A percentile compares a stretch with the other conserved stretches of the same genome.
phyloP scores from a whole-genome alignment of 2,797 vertebrate species.

The Erpetoichthys calabaricus region DNA sequence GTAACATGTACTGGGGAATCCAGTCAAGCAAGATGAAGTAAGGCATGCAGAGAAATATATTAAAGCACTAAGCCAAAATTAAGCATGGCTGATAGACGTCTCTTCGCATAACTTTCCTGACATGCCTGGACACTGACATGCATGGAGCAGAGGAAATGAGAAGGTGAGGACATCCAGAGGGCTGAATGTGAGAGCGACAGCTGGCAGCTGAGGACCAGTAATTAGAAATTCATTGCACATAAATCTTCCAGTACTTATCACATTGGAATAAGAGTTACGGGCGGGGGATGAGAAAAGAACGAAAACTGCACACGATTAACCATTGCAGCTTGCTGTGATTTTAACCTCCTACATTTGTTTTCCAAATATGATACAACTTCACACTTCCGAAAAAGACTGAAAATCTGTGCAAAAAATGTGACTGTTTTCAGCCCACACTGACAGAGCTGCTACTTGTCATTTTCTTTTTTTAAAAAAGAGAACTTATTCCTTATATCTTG shows the following conservation, averaged over 20 bases:
- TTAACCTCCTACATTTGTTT: too few relatives aligned
- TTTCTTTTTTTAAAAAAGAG: too few relatives aligned
- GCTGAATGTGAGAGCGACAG: constrained; percentile 42
- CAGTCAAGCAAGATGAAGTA: neutral
- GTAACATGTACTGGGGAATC: neutral
- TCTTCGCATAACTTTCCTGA: constrained; percentile 16
- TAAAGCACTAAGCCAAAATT: neutral
- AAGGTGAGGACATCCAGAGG: constrained; percentile 30
- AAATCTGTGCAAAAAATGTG: constrained; percentile 17
- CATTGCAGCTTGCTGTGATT: constrained; percentile 25
- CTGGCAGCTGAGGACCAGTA: constrained; percentile 48
- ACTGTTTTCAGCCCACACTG: constrained; percentile 16
- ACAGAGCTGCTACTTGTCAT: too few relatives aligned
- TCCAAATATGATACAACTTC: constrained; percentile 7
- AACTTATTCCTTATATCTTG: too few relatives aligned
- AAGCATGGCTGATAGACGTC: constrained; percentile 18
- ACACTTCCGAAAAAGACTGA: constrained; percentile 21
- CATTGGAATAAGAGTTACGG: constrained; percentile 6
- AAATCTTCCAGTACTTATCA: constrained; percentile 51
- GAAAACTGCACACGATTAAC: constrained; percentile 35
- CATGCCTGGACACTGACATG: constrained; percentile 22
- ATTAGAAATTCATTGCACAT: constrained; percentile 57
- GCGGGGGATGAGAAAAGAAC: constrained; percentile 27
- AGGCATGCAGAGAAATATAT: constrained; percentile 2
- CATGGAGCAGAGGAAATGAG: constrained; percentile 22